Conservation (phyloP, 2,888 invertebrate genomes). For the Cantharis lateralis region DNA sequence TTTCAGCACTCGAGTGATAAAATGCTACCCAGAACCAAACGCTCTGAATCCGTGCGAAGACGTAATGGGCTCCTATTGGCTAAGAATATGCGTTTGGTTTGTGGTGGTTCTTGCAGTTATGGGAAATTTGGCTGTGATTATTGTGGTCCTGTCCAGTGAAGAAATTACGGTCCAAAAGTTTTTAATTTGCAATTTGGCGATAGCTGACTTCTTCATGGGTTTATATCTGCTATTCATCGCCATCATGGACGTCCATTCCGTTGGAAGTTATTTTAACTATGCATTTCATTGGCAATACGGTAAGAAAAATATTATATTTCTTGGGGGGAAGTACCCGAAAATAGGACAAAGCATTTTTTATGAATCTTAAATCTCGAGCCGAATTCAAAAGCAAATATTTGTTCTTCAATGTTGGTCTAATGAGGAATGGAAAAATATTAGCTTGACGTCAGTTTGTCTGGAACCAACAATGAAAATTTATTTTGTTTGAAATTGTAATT, state of each 20-base stretch:
- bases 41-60: constrained; percentile 89
- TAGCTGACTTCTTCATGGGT: constrained; percentile 88
- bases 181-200: constrained; percentile 81
- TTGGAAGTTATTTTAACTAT: constrained; percentile 86
- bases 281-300: constrained; percentile 90
- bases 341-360: background rate
- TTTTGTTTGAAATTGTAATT: background rate
- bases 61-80: constrained; percentile 82
- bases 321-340: background rate
- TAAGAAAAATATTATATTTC: constrained; percentile 40
- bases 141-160: constrained; percentile 71
- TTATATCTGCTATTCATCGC: constrained; percentile 83
- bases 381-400: background rate
- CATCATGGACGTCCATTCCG: constrained; percentile 80
- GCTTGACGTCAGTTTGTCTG: background rate
- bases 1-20: constrained; percentile 58
- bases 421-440: background rate
- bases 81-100: constrained; percentile 83
- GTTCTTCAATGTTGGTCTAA: background rate
- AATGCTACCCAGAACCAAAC: constrained; percentile 76
- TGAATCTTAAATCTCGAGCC: background rate
- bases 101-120: constrained; percentile 81
- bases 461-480: background rate
- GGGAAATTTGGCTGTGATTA: constrained; percentile 81
- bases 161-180: constrained; percentile 69